phyloP scores from a whole-genome alignment of 2,113 vertebrate genomes.

The Otolemur garnettii region DNA sequence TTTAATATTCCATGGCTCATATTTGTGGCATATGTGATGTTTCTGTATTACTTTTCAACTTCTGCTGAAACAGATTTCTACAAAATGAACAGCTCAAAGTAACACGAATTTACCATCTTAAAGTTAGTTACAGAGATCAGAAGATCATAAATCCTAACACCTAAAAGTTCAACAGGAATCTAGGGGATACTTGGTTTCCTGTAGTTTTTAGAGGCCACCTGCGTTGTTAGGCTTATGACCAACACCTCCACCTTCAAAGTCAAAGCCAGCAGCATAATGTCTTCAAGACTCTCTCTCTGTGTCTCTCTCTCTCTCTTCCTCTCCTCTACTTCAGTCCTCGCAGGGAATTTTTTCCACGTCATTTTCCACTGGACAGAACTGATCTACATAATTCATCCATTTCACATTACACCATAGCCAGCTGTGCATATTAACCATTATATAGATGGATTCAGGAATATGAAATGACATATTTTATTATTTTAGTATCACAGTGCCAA shows the following conservation, averaged over 20 bases:
- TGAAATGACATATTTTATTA: conserved; percentile 4
- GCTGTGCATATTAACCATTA: background rate
- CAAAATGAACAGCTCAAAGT: background rate
- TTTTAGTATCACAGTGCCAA: conserved; percentile 13
- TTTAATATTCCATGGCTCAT: background rate
- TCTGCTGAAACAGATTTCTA: background rate
- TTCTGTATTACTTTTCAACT: background rate
- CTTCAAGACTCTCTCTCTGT: background rate
- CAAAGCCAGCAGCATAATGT: background rate
- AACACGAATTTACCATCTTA: background rate
- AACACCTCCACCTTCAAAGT: background rate
- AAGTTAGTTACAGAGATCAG: background rate
- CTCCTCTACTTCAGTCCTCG: background rate
- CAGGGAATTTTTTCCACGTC: background rate
- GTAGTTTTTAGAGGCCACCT: background rate
- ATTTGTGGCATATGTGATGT: background rate
- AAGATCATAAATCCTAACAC: background rate
- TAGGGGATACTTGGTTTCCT: background rate
- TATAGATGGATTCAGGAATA: background rate
- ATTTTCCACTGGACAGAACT: background rate
- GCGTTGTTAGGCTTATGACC: background rate
- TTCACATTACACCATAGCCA: background rate
- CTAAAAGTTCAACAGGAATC: background rate
- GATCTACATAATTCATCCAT: background rate
- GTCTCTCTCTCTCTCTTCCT: too few species aligned